A percentile compares a stretch with the other conserved stretches of the same genome.
Evolutionary conservation across 2,888 invertebrate species (phyloP).

Genomic region (Platycnemis pennipes): DNA sequence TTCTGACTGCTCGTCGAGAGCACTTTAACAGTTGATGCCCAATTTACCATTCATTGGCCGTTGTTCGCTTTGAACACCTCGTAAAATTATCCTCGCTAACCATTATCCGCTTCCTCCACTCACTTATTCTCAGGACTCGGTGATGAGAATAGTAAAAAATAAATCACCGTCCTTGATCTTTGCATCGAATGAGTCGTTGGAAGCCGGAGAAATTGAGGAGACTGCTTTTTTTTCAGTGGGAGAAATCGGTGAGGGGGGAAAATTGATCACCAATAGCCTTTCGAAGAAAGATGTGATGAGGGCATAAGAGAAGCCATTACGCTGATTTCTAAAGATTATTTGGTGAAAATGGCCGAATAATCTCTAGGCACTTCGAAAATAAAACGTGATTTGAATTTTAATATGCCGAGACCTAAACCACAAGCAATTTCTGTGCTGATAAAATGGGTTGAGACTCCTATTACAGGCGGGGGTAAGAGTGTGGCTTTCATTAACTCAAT

Average conservation of each 20-base stretch:
- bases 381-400: neutral
- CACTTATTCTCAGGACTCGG: neutral
- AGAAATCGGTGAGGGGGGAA: neutral
- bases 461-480: neutral
- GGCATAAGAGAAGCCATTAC: neutral
- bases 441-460: neutral
- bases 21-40: neutral
- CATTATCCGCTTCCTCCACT: neutral
- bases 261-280: neutral
- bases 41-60: neutral
- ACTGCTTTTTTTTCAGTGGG: neutral
- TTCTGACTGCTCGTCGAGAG: neutral
- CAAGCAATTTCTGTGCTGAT: neutral
- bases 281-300: neutral
- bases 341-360: neutral
- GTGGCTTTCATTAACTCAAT: neutral
- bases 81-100: neutral
- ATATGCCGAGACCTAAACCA: neutral
- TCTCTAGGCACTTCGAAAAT: neutral
- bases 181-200: neutral
- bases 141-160: neutral
- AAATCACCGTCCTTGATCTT: neutral
- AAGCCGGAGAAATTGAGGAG: neutral
- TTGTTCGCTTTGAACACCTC: neutral
- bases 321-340: neutral